phyloP scores from a whole-genome alignment of 2,113 vertebrate genomes.

The Odontesthes bonariensis region DNA sequence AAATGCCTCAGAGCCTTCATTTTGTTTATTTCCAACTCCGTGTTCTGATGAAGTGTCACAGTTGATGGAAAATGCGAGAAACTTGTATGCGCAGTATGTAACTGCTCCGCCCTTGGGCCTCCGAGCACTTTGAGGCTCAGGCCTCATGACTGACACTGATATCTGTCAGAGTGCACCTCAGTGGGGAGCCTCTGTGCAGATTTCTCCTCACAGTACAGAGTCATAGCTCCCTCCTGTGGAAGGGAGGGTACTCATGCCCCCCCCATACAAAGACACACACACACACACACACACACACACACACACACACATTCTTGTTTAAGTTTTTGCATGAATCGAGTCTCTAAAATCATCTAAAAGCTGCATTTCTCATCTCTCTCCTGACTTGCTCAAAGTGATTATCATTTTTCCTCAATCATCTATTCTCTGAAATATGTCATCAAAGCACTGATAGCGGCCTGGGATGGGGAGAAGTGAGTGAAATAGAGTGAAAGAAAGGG shows the following conservation, averaged over 20 bases:
- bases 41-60: constrained; percentile 18
- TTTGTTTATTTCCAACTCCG: constrained; percentile 22
- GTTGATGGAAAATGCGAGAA: constrained; percentile 19
- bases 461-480: constrained; percentile 5
- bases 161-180: constrained; percentile 51
- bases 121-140: constrained; percentile 24
- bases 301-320: neutral
- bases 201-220: constrained; percentile 35
- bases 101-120: constrained; percentile 51
- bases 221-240: constrained; percentile 76
- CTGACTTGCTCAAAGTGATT: rapidly evolving
- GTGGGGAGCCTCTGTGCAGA: constrained; percentile 14
- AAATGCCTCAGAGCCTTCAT: constrained; percentile 10
- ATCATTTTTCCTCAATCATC: neutral
- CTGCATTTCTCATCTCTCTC: neutral
- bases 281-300: too few relatives aligned
- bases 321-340: neutral
- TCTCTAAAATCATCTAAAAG: neutral
- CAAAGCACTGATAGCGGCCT: neutral
- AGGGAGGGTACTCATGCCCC: constrained; percentile 44
- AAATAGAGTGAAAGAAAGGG: constrained; percentile 19
- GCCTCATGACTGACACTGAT: constrained; percentile 58
- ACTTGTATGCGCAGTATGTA: constrained; percentile 42
- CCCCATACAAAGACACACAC: neutral
- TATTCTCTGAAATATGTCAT: neutral